These are phyloP conservation scores for Drosophila equinoxialis DNA, from an alignment of 1,140 invertebrate species.

Conservation along the genomic window DNA sequence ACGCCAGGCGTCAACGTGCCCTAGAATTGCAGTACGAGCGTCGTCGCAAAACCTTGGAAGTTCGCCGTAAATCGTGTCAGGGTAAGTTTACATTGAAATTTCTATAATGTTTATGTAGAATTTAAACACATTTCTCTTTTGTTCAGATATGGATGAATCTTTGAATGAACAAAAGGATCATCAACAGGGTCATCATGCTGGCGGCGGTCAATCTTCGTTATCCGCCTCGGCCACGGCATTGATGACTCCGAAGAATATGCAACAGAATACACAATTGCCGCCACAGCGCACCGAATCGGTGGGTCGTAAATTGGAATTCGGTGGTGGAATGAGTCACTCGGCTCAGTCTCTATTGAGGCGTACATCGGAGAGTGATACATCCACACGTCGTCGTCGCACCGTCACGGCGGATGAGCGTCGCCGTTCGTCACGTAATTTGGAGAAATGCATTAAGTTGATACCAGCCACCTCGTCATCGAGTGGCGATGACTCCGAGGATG, in stretches of 20 bases:
- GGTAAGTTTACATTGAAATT: constrained; percentile 39
- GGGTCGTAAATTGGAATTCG: constrained; percentile 79
- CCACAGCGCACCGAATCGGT: constrained; percentile 52
- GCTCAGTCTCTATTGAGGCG: constrained; percentile 72
- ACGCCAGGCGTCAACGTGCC: constrained; percentile 75
- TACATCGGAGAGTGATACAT: constrained; percentile 81
- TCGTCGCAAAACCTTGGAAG: constrained; percentile 79
- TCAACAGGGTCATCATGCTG: constrained; percentile 18
- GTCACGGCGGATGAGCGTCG: constrained; percentile 73
- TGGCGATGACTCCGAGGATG: constrained; percentile 70
- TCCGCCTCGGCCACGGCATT: constrained; percentile 72
- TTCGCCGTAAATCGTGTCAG: constrained; percentile 80
- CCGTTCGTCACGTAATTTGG: constrained; percentile 75
- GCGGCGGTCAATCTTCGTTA: constrained; percentile 41
- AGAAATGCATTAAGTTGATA: constrained; percentile 76
- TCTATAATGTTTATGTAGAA: too few species aligned
- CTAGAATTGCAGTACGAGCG: constrained; percentile 79
- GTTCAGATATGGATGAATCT: constrained; percentile 64
- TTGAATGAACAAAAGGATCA: constrained; percentile 31
- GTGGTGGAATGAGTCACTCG: constrained; percentile 72
- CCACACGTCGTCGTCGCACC: constrained; percentile 71
- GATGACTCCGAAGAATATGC: constrained; percentile 64
- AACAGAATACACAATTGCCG: constrained; percentile 16
- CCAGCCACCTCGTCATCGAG: constrained; percentile 73
- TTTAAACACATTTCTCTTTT: not conserved